Evolutionary conservation across 2,797 vertebrate species (phyloP).

Genomic region (Spea hammondii): DNA sequence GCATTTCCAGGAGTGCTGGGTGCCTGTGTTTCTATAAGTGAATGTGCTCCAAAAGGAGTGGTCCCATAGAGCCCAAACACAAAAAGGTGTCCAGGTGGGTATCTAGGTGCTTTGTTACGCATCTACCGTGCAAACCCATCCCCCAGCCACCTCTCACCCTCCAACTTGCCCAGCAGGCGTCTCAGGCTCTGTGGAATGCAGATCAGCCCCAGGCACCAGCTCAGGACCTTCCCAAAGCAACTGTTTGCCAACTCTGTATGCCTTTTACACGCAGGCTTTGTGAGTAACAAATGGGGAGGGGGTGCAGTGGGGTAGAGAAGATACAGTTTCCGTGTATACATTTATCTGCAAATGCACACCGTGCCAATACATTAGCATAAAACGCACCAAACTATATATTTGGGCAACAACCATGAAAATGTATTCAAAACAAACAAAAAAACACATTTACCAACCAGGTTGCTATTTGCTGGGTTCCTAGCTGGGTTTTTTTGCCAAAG

Average conservation of each 20-base stretch:
- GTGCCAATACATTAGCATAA: too few relatives aligned
- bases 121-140: constrained; percentile 5
- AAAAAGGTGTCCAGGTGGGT: constrained; percentile 48
- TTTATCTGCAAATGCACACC: too few relatives aligned
- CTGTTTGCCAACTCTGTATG: constrained; percentile 52
- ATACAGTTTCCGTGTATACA: neutral
- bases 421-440: too few relatives aligned
- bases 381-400: too few relatives aligned
- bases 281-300: constrained; percentile 35
- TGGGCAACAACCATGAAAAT: too few relatives aligned
- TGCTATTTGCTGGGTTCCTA: too few relatives aligned
- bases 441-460: too few relatives aligned
- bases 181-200: constrained; percentile 58
- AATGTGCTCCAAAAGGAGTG: neutral
- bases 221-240: constrained; percentile 53
- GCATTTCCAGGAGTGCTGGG: neutral
- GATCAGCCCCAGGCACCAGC: constrained; percentile 58
- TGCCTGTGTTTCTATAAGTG: constrained; percentile 7
- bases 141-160: constrained; percentile 13
- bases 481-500: too few relatives aligned
- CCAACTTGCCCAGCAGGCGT: constrained; percentile 53
- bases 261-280: constrained; percentile 43
- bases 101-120: constrained; percentile 16
- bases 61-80: constrained; percentile 12
- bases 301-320: constrained; percentile 17